Conservation (phyloP, 2,113 vertebrate genomes). For the Plecturocebus donacophilus region DNA sequence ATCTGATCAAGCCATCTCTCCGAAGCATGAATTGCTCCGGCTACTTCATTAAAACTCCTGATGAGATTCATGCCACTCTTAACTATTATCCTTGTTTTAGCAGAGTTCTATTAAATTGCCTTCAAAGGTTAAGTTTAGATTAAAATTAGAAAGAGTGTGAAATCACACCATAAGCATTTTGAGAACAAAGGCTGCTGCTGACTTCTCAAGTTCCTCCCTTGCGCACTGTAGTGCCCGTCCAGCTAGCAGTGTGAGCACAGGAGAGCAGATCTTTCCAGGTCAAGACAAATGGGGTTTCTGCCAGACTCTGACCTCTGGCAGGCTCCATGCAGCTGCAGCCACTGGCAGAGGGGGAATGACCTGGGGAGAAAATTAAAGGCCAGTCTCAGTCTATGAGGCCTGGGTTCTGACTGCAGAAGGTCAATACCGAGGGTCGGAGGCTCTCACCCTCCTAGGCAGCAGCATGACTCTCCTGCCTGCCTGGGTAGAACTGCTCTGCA, state of each 20-base stretch:
- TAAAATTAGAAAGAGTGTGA: not conserved
- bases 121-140: not conserved
- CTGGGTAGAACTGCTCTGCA: not conserved
- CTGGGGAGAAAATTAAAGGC: not conserved
- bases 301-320: not conserved
- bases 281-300: not conserved
- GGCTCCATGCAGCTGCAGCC: not conserved
- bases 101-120: not conserved
- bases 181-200: not conserved
- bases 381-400: accelerated
- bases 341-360: too few species aligned
- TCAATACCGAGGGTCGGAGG: not conserved
- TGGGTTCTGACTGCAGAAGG: not conserved
- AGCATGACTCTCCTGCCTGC: not conserved
- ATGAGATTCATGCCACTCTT: not conserved
- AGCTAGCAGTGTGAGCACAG: not conserved
- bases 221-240: not conserved
- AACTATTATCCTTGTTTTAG: not conserved
- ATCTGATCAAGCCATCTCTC: not conserved
- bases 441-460: not conserved
- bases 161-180: not conserved
- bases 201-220: not conserved
- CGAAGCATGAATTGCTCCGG: not conserved
- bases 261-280: not conserved
- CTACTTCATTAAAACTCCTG: not conserved